Evolutionary conservation across 1,140 invertebrate genomes (phyloP), one percentile per base, ranked within the genome.

Genomic region (Drosophila equinoxialis): DNA sequence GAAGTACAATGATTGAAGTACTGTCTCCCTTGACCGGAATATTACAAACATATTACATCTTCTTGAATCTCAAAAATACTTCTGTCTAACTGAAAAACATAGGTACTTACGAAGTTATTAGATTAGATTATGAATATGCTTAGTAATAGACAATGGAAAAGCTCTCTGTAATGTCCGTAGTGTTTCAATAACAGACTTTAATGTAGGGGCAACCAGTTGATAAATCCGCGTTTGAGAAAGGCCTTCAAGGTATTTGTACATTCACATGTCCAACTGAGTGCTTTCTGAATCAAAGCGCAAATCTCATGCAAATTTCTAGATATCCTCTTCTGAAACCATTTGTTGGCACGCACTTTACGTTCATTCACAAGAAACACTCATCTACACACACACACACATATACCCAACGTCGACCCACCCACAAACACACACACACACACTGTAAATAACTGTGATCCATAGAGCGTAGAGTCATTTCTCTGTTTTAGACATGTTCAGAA

Each of bases 401-500:
- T 5, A 26, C 26, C 26, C 30, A 30, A 30, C 30, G 6, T 6
- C 6, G 0, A 10, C 62, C 30, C 13, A 39, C 20, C 8, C 11
- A 26, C 69, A 41, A 62, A 41, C 33, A 33, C 37, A 17, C 57
- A 42, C 55, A 71, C 61, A 55, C 37, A 57, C 33, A 61, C 39
- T 13, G 37, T 39, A 39, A 39, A 39, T 39, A 39, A 39, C 37
- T 23, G 51, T 14, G 54, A 48, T 45, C 51, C 62, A 45, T 60
- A 41, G 30, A 60, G 39, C 64, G 71, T 58, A 57, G 62, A 70
- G 74, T 42, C 78, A 62, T 57, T 75, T 81, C 69, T 87, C 83
- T 86, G 83, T 89, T 86, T 80, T 68, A 64, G 83, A 89, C 83
- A 74, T 89, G 84, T 86, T 73, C 84, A 87, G 77, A 87, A 70